These are phyloP conservation scores for Erpobdella octoculata DNA, from an alignment of 2,888 invertebrate genomes.

Conservation along the genomic window DNA sequence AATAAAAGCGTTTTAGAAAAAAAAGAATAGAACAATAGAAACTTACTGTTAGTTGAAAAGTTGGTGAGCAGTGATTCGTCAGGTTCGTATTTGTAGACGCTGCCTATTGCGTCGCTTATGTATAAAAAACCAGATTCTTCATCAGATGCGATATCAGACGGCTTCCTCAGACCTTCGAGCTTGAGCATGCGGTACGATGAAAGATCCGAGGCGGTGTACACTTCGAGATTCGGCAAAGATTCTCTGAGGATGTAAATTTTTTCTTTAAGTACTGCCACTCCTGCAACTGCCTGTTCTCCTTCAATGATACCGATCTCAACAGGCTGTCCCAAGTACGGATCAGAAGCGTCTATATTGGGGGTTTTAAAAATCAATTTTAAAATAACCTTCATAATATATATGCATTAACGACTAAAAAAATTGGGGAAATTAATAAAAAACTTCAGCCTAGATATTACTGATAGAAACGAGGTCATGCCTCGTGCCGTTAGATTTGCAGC, in stretches of 20 bases:
- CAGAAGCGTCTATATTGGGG: constrained; percentile 23
- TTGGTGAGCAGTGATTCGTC: constrained; percentile 22
- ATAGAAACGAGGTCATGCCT: background rate
- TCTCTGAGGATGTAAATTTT: constrained; percentile 30
- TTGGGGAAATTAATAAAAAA: too few species aligned
- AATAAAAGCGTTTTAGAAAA: too few species aligned
- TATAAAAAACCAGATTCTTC: constrained; percentile 3
- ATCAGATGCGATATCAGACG: constrained; percentile 23
- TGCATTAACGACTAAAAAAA: too few species aligned
- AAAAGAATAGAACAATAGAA: too few species aligned
- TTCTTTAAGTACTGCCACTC: constrained; percentile 17
- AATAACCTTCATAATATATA: too few species aligned
- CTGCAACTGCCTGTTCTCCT: constrained; percentile 26
- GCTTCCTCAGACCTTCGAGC: constrained; percentile 28
- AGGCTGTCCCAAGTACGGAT: constrained; percentile 25
- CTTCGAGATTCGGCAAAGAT: constrained; percentile 25
- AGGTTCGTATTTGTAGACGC: constrained; percentile 27
- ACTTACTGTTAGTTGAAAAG: constrained; percentile 17
- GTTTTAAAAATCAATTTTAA: background rate
- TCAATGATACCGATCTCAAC: constrained; percentile 23
- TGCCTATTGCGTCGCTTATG: constrained; percentile 26
- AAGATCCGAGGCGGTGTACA: constrained; percentile 18
- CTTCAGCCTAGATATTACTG: background rate
- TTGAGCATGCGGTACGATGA: constrained; percentile 16
- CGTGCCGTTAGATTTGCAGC: background rate